These are phyloP conservation scores for Norana najaformis DNA, from an alignment of 2,888 invertebrate species.

Conservation along the genomic window DNA sequence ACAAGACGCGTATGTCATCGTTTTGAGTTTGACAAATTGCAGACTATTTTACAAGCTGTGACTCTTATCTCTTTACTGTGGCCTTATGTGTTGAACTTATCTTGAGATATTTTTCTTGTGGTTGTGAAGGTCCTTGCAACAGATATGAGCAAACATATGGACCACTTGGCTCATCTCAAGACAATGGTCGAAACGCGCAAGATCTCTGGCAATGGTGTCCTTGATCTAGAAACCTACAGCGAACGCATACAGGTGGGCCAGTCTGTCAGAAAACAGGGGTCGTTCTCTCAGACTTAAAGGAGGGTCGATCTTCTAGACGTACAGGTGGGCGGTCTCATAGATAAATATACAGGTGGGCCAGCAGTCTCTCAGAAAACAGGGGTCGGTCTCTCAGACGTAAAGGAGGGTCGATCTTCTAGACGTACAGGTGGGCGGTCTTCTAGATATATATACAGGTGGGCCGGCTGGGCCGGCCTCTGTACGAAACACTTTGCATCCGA, in stretches of 20 bases:
- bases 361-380: neutral
- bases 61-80: neutral
- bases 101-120: neutral
- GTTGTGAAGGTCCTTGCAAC: slow-evolving; percentile 81
- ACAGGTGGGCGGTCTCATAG: too few species aligned
- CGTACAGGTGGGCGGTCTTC: too few species aligned
- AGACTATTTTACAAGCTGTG: neutral
- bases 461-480: too few species aligned
- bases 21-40: neutral
- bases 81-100: neutral
- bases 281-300: too few species aligned
- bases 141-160: slow-evolving; percentile 99
- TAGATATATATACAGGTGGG: too few species aligned
- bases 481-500: too few species aligned
- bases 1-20: neutral
- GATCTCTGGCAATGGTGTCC: slow-evolving; percentile 85
- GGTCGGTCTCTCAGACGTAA: too few species aligned
- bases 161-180: slow-evolving; percentile 90
- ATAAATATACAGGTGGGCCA: too few species aligned
- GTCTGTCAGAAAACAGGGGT: neutral
- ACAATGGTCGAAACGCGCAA: slow-evolving; percentile 96
- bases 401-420: too few species aligned
- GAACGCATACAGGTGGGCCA: slow-evolving; percentile 85
- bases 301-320: too few species aligned
- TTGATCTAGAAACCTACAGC: slow-evolving; percentile 92